These are phyloP conservation scores for Philopedon plagiatum DNA, from an alignment of 2,888 invertebrate genomes.

Conservation along the genomic window DNA sequence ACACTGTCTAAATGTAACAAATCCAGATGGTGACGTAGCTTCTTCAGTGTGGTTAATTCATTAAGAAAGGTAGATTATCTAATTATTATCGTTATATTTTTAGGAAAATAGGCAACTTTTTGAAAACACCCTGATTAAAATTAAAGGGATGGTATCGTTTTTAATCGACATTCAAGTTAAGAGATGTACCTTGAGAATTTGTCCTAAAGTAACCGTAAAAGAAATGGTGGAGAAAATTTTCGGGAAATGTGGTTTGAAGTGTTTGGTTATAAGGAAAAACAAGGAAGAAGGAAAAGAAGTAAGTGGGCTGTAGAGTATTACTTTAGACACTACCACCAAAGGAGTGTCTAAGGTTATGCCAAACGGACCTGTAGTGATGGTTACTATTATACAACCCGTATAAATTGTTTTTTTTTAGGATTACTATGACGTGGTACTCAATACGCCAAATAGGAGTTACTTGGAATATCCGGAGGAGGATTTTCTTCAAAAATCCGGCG, in stretches of 20 bases:
- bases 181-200: slow-evolving; percentile 58
- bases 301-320: too few relatives aligned
- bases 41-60: too few relatives aligned
- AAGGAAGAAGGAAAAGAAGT: slow-evolving; percentile 52
- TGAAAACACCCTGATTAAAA: slow-evolving; percentile 55
- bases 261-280: slow-evolving; percentile 55
- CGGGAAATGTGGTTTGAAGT: slow-evolving; percentile 51
- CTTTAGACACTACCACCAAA: too few relatives aligned
- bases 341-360: too few relatives aligned
- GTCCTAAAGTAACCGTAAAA: slow-evolving; percentile 53
- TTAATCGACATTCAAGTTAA: slow-evolving; percentile 57
- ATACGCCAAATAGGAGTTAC: slow-evolving; percentile 45
- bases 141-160: slow-evolving; percentile 60
- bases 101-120: slow-evolving; percentile 54
- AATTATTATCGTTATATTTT: too few relatives aligned
- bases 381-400: too few relatives aligned
- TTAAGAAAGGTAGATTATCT: too few relatives aligned
- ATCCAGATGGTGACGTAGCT: too few relatives aligned
- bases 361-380: too few relatives aligned
- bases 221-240: slow-evolving; percentile 55
- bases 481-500: slow-evolving; percentile 35
- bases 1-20: too few relatives aligned
- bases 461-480: slow-evolving; percentile 53
- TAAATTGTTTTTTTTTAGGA: slow-evolving; percentile 44
- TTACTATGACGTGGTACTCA: slow-evolving; percentile 43